Conservation (phyloP, 2,113 vertebrate genomes). For the Varanus komodoensis region DNA sequence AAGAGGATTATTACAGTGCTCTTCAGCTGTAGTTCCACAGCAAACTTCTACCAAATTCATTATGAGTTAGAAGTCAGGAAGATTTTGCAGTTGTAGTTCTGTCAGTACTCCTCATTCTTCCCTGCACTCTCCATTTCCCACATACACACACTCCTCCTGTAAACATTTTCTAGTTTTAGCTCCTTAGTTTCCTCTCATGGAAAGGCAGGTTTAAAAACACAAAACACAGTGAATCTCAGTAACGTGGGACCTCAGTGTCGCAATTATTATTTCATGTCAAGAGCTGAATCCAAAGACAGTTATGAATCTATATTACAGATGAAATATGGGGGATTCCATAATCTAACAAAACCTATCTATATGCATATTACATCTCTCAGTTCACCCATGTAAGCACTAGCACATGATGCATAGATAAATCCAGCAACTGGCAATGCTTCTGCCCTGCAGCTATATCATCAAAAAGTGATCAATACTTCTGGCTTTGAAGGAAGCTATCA, state of each 20-base stretch:
- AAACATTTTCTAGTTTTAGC: neutral
- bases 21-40: neutral
- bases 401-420: neutral
- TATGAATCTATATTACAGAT: neutral
- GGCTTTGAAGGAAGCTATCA: neutral
- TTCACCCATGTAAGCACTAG: neutral
- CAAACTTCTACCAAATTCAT: neutral
- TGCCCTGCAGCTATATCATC: neutral
- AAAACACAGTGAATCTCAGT: neutral
- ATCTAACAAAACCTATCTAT: neutral
- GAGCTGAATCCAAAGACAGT: neutral
- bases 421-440: neutral
- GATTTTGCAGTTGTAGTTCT: neutral
- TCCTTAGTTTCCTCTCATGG: neutral
- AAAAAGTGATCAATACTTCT: neutral
- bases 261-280: neutral
- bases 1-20: neutral
- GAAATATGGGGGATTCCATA: neutral
- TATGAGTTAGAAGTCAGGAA: neutral
- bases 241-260: neutral
- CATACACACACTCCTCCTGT: neutral
- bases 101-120: too few species aligned
- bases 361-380: neutral
- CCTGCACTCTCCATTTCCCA: neutral
- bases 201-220: neutral